These are phyloP conservation scores for Autographa gamma DNA, from an alignment of 2,888 invertebrate species.

Conservation along the genomic window DNA sequence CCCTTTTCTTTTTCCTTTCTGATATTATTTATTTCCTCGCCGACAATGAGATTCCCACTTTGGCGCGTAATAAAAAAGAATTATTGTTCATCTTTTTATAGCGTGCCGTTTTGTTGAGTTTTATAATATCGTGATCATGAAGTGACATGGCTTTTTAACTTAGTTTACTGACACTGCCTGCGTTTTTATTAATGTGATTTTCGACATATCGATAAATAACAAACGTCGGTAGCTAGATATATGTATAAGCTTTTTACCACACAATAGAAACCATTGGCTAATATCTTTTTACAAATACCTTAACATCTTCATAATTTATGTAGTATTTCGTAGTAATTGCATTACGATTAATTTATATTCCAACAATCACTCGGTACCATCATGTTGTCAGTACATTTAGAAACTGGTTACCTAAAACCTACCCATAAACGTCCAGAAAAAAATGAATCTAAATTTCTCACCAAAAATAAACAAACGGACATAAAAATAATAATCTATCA, in stretches of 20 bases:
- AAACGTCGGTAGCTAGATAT: neutral
- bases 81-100: conserved; percentile 89
- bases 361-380: too few relatives aligned
- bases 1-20: conserved; percentile 86
- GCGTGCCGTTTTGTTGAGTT: conserved; percentile 84
- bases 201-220: neutral
- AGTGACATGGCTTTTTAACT: conserved; percentile 71
- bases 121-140: conserved; percentile 81
- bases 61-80: conserved; percentile 88
- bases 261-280: neutral
- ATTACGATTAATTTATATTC: too few relatives aligned
- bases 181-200: neutral
- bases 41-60: conserved; percentile 89
- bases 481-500: conserved; percentile 61
- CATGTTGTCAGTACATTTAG: too few relatives aligned
- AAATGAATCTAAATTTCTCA: neutral
- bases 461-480: conserved; percentile 32
- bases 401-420: neutral
- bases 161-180: conserved; percentile 19
- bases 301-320: too few relatives aligned
- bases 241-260: neutral
- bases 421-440: neutral
- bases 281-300: too few relatives aligned
- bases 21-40: conserved; percentile 87
- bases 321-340: too few relatives aligned